Evolutionary conservation across 92 coral and sea anemone species (phyloP).

Genomic region (Palythoa heliodiscus): DNA sequence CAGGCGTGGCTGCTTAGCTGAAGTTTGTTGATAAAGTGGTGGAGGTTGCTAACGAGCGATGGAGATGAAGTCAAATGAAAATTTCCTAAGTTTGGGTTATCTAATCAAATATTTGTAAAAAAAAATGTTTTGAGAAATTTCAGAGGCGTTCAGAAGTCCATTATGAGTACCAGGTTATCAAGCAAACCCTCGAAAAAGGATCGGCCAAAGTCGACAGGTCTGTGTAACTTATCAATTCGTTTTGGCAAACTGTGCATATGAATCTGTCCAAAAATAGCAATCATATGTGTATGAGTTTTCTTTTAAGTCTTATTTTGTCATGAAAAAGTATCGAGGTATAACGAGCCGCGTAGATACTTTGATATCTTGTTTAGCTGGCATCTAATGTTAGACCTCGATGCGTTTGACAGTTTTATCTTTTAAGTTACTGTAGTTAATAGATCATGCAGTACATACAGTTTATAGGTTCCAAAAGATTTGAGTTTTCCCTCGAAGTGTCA

Average conservation of each 20-base stretch:
- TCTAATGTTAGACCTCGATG: neutral
- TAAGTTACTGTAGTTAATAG: no score
- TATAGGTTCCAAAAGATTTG: neutral
- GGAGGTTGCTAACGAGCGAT: constrained; percentile 74
- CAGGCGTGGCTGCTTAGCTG: constrained; percentile 21
- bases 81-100: neutral
- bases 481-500: neutral
- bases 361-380: neutral
- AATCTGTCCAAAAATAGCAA: no score
- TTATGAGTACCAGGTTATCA: constrained; percentile 91
- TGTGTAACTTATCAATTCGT: neutral
- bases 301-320: neutral
- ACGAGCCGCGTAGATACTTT: neutral
- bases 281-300: neutral
- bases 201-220: constrained; percentile 95
- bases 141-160: neutral
- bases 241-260: no score
- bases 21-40: constrained; percentile 84
- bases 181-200: constrained; percentile 94
- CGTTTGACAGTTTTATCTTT: neutral
- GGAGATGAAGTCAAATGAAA: neutral
- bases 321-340: neutral
- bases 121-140: neutral
- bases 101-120: neutral
- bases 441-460: neutral